Evolutionary conservation across 2,888 invertebrate genomes (phyloP).

Genomic region (Autographa pulchrina): DNA sequence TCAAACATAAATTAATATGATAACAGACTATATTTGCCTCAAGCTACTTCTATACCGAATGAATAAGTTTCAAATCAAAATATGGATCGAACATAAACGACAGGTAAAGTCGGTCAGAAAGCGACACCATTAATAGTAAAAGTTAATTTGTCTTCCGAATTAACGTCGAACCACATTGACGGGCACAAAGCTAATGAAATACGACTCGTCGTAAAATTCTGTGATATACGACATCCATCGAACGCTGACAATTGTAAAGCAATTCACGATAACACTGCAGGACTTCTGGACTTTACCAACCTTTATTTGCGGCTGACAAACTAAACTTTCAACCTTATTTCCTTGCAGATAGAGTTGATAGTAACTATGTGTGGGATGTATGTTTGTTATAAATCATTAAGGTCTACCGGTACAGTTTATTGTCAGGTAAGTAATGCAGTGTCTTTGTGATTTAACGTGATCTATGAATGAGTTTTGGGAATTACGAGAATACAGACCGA

Average conservation of each 20-base stretch:
- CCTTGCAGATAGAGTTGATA: constrained; percentile 24
- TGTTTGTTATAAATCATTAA: constrained; percentile 64
- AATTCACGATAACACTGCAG: constrained; percentile 77
- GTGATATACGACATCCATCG: constrained; percentile 77
- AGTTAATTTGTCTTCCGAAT: constrained; percentile 66
- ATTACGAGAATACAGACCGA: constrained; percentile 64
- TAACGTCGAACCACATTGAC: constrained; percentile 62
- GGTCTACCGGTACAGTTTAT: constrained; percentile 62
- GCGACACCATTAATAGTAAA: constrained; percentile 52
- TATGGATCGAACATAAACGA: neutral
- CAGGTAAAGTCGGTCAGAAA: constrained; percentile 22
- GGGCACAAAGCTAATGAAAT: constrained; percentile 73
- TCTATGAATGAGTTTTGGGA: constrained; percentile 82
- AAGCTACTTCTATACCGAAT: no score
- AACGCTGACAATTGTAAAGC: constrained; percentile 75
- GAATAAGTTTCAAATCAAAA: neutral
- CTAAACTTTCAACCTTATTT: constrained; percentile 46
- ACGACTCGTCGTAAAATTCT: constrained; percentile 80
- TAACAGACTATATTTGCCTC: no score
- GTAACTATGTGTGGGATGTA: constrained; percentile 12
- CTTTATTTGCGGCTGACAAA: constrained; percentile 17
- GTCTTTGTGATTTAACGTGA: constrained; percentile 75
- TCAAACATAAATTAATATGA: no score
- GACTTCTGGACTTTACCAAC: constrained; percentile 63
- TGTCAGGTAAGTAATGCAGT: constrained; percentile 69